These are phyloP conservation scores for Conus canariensis DNA, from an alignment of 2,888 invertebrate species.

Conservation along the genomic window DNA sequence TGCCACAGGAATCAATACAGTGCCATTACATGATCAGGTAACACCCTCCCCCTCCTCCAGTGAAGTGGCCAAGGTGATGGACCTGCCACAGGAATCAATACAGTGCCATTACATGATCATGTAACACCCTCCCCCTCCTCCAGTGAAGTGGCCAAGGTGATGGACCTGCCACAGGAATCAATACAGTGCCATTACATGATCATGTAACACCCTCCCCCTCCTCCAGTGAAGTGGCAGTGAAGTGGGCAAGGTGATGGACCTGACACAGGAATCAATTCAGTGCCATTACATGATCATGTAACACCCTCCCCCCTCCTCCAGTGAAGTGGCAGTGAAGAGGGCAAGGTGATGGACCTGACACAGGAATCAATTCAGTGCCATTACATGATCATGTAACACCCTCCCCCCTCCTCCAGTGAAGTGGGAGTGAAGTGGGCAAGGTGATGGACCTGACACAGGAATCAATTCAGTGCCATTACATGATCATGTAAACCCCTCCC, in stretches of 20 bases:
- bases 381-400: not conserved
- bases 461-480: not conserved
- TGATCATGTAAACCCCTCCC: no score
- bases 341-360: slow-evolving; percentile 68
- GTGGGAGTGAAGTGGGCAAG: slow-evolving; percentile 72
- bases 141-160: slow-evolving; percentile 58
- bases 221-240: slow-evolving; percentile 60
- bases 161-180: slow-evolving; percentile 58
- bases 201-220: no score
- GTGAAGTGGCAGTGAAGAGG: slow-evolving; percentile 45
- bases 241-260: slow-evolving; percentile 71
- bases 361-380: not conserved
- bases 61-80: slow-evolving; percentile 66
- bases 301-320: no score
- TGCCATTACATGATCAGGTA: not conserved
- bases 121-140: no score
- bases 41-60: no score
- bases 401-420: no score
- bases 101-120: not conserved
- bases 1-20: slow-evolving; percentile 41
- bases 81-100: slow-evolving; percentile 47
- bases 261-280: slow-evolving; percentile 41
- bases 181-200: not conserved
- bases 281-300: not conserved
- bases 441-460: slow-evolving; percentile 61